Base-by-base conservation (phyloP, 2,888 invertebrate species). In the Trilocha varians region DNA sequence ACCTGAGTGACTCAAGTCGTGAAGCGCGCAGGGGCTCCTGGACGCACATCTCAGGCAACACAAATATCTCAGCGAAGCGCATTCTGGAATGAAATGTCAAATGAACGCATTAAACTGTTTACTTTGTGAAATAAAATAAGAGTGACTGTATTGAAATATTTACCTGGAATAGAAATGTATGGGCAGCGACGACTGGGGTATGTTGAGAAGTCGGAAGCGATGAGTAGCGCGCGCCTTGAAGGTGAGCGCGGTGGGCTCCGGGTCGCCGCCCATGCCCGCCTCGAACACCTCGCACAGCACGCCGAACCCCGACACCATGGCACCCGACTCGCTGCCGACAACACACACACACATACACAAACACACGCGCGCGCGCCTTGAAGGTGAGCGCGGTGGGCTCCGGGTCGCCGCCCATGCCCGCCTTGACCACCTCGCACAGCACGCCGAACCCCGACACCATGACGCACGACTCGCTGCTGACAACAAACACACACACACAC, bases 231-330 rank as follows among this genome's bases (percentile, higher is more conserved):
- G 75, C 47, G 83, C 83, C 63, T 79, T 78, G 59, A 76, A 69
- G 16, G 68, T 53, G 36, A 68, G 51, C 45, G 51, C 42, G 18
- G 39, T 32, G 25, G 47, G 40, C 18, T 50, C 49, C 36, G 42
- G 32, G 43, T 46, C 34, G 44, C 47, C 41, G 55, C 55, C 59
- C 48, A 45, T 42, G 25, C 53, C 57, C 45, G 64, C 71, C 66
- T 80, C 82, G 57, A 63, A 69, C 57, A 85, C 77, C 62, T 84
- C 83, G 63, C 86, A 86, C 56, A 87, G 52, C 50, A 77, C 82
- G 41, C 86, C 86, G 57, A 74, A 82, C n/a, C 76, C 78, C 8
- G 74, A 73, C 48, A 73, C 49, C 48, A 51, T 17, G 9, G 44
- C 43, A 39, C 74, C 70, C 3, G 52, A 60, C 53, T 69, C 79